Evolutionary conservation across 2,888 invertebrate species (phyloP).

Genomic region (Gisinianus flammeolus): DNA sequence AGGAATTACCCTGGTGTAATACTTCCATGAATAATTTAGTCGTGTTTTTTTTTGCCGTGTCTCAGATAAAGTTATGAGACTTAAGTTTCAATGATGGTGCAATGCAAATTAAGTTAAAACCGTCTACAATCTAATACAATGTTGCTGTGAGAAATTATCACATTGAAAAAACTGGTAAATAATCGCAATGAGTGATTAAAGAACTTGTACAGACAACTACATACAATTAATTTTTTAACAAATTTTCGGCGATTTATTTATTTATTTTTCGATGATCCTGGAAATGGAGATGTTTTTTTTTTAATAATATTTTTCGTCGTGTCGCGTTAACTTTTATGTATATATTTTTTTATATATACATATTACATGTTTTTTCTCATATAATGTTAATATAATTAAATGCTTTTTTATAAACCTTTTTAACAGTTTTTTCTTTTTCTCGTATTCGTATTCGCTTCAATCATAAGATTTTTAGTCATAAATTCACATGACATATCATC

Average conservation of each 20-base stretch:
- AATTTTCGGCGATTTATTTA: slow-evolving; percentile 22
- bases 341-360: slow-evolving; percentile 6
- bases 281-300: slow-evolving; percentile 27
- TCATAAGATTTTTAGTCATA: not conserved
- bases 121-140: too few relatives aligned
- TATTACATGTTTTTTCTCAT: not conserved
- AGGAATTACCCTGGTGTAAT: too few relatives aligned
- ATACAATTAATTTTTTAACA: not conserved
- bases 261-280: slow-evolving; percentile 38
- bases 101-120: too few relatives aligned
- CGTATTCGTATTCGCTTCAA: not conserved
- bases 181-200: too few relatives aligned
- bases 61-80: too few relatives aligned
- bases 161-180: too few relatives aligned
- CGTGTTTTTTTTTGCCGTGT: too few relatives aligned
- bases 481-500: not conserved
- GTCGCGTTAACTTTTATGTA: not conserved
- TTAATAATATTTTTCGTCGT: slow-evolving; percentile 2
- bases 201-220: not conserved
- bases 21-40: not conserved
- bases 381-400: not conserved
- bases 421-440: not conserved
- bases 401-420: slow-evolving; percentile 3
- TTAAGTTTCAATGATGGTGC: too few relatives aligned
- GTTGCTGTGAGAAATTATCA: too few relatives aligned